phyloP scores from a whole-genome alignment of 2,888 invertebrate species.

The Campaea margaritaria region DNA sequence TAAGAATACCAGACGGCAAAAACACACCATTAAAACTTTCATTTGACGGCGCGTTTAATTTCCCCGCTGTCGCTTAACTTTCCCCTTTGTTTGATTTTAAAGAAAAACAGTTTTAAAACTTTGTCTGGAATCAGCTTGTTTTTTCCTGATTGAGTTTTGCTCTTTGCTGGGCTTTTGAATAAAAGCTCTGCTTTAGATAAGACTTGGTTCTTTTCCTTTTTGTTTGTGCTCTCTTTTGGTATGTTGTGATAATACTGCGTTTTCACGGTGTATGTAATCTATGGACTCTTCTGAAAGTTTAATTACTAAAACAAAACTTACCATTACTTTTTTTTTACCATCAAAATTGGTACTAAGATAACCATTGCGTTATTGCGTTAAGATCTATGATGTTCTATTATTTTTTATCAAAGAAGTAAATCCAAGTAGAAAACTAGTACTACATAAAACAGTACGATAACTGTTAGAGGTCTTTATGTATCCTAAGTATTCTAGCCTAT shows the following conservation, averaged over 20 bases:
- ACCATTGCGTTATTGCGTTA: too few species aligned
- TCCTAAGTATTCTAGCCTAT: too few species aligned
- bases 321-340: too few species aligned
- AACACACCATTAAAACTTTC: conserved; percentile 49
- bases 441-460: too few species aligned
- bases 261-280: neutral
- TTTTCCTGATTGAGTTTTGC: conserved; percentile 58
- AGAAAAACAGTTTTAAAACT: conserved; percentile 68
- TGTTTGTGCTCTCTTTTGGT: conserved; percentile 8
- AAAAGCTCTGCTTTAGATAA: conserved; percentile 38
- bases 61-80: conserved; percentile 51
- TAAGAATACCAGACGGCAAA: conserved; percentile 37
- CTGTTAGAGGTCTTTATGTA: too few species aligned
- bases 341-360: too few species aligned
- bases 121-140: conserved; percentile 47
- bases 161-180: conserved; percentile 46
- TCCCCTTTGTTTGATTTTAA: conserved; percentile 64
- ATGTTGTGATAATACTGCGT: neutral
- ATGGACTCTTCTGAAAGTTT: neutral
- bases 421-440: too few species aligned
- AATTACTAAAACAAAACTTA: too few species aligned
- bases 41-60: conserved; percentile 62
- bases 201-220: conserved; percentile 24
- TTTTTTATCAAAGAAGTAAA: too few species aligned
- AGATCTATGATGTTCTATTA: too few species aligned